A percentile compares a stretch with the other conserved stretches of the same genome.
Conservation (phyloP, 1,140 invertebrate species). For the Eueides isabella region DNA sequence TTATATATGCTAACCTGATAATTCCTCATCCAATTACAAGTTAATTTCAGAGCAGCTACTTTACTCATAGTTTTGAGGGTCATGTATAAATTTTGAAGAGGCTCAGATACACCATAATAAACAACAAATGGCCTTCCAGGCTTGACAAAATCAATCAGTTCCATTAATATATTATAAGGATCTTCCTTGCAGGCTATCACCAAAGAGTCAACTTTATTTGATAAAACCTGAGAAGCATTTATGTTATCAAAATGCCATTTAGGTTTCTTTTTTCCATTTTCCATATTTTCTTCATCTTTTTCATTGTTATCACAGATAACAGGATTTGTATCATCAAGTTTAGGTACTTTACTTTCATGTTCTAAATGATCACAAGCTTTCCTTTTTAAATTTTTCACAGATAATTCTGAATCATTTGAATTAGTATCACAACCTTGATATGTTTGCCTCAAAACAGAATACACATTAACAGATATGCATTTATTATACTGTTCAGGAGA, state of each 20-base stretch:
- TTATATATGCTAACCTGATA: conserved; percentile 88
- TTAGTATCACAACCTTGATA: conserved; percentile 82
- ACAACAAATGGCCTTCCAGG: conserved; percentile 92
- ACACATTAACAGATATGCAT: conserved; percentile 88
- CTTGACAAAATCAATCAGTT: conserved; percentile 89
- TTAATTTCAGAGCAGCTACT: conserved; percentile 89
- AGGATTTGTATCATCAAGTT: conserved; percentile 45
- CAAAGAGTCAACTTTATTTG: conserved; percentile 88
- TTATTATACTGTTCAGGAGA: conserved; percentile 85
- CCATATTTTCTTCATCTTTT: conserved; percentile 34
- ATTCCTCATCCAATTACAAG: conserved; percentile 93
- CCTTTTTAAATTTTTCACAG: conserved; percentile 60
- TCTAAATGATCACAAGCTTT: conserved; percentile 57
- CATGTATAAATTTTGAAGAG: conserved; percentile 90
- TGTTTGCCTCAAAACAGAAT: conserved; percentile 86
- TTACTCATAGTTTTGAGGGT: conserved; percentile 87
- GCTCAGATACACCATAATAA: conserved; percentile 90
- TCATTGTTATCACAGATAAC: conserved; percentile 32
- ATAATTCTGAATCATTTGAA: conserved; percentile 43
- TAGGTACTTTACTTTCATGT: conserved; percentile 54
- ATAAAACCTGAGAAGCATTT: conserved; percentile 82
- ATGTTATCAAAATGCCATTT: conserved; percentile 87
- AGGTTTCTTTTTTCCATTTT: conserved; percentile 78
- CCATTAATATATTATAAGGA: conserved; percentile 89
- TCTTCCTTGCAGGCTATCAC: conserved; percentile 92